Evolutionary conservation across 64 coral and sea anemone species (phyloP), one percentile per base, ranked within the genome.

Genomic region (Orbicella faveolata): DNA sequence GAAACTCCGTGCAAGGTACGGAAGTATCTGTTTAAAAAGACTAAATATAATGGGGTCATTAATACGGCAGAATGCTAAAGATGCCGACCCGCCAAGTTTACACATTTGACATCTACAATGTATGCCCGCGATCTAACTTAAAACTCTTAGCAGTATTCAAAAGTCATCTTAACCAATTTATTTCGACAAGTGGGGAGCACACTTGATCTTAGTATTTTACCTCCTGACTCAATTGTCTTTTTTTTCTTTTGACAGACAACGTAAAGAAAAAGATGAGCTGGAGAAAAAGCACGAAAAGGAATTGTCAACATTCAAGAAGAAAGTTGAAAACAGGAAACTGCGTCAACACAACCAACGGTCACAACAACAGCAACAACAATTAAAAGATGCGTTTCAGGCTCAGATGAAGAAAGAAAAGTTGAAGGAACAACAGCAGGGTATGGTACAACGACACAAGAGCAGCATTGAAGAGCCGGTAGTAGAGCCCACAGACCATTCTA

Each of bases 271-370:
- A 66, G 92, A 97, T 74, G 95, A 97, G 16, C 18, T 97, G 36
- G 92, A 94, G 70, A 87, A 87, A 80, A 85, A 30, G 74, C 95
- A 97, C 11, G 95, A 97, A 20, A 97, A 97, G 83, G 95, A 97
- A 25, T 39, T 94, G 11, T 34, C 51, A 9, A 41, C 20, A 66
- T 91, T 97, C 0, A 90, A 75, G n/a, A 97, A 93, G 52, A 97
- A 91, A 69, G 53, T 94, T 7, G 95, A 97, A 88, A 34, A 4
- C 18, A 73, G 70, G 34, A 97, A 87, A 87, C 73, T 55, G 36
- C 87, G 81, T 17, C 63, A 80, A 54, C 92, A 93, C 14, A 78
- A 77, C 1, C 79, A 87, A 10, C 78, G 92, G 8, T 30, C 73
- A 33, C 73, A 84, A 68, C 87, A 89, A 39, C 67, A 66, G 16